Percentiles rank a stretch among this genome's conserved stretches.
Evolutionary conservation across 1,140 invertebrate genomes (phyloP).

Genomic region (Drosophila sulfurigaster): DNA sequence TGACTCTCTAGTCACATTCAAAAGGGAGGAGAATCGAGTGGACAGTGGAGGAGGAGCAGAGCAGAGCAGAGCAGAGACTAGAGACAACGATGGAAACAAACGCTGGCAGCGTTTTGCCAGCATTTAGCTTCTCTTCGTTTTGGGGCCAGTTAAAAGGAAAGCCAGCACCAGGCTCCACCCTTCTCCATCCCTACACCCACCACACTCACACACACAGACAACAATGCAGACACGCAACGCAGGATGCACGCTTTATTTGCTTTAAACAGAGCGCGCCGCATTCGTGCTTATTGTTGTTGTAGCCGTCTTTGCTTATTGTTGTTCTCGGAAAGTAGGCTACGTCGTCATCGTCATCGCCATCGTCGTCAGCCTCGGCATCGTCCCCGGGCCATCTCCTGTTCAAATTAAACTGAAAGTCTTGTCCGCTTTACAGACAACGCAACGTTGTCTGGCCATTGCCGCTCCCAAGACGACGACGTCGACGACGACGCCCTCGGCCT

Average conservation of each 20-base stretch:
- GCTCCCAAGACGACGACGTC: slow-evolving; percentile 17
- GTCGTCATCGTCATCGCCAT: slow-evolving; percentile 39
- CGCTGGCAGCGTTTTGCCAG: slow-evolving; percentile 37
- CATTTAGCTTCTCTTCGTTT: slow-evolving; percentile 66
- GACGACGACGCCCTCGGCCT: slow-evolving; percentile 1
- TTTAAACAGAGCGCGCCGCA: slow-evolving; percentile 48
- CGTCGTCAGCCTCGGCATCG: slow-evolving; percentile 17
- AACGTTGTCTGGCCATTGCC: slow-evolving; percentile 46
- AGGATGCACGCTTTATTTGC: slow-evolving; percentile 75
- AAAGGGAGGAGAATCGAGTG: slow-evolving; percentile 4
- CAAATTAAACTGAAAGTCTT: slow-evolving; percentile 82
- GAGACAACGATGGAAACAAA: slow-evolving; percentile 16
- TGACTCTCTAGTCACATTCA: slow-evolving; percentile 18
- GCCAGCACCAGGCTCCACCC: neutral
- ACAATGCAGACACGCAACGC: slow-evolving; percentile 59
- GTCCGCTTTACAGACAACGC: slow-evolving; percentile 52
- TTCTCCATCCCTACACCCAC: neutral
- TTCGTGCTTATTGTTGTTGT: slow-evolving; percentile 34
- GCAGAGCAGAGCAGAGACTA: neutral
- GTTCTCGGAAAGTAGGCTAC: slow-evolving; percentile 68
- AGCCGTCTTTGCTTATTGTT: slow-evolving; percentile 46
- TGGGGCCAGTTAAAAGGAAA: slow-evolving; percentile 14
- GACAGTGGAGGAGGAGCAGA: slow-evolving; percentile 9
- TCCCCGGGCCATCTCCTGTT: slow-evolving; percentile 68
- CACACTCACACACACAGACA: slow-evolving; percentile 8